These are phyloP conservation scores for Xestia ashworthii DNA, from an alignment of 2,888 invertebrate species.

Conservation along the genomic window DNA sequence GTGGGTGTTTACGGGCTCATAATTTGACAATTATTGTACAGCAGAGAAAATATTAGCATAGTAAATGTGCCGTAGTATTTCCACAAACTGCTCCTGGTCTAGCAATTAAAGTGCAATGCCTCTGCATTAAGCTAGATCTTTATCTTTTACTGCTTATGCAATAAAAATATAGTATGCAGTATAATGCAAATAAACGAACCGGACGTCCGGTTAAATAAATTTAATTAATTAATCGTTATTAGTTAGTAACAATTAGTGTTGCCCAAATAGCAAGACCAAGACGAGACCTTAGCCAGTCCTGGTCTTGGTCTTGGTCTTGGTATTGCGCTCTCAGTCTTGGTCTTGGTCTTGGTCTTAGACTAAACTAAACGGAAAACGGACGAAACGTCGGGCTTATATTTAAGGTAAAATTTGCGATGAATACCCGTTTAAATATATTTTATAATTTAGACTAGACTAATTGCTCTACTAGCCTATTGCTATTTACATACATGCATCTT, in stretches of 20 bases:
- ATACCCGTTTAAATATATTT: too few relatives aligned
- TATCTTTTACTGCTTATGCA: conserved; percentile 39
- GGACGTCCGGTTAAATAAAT: conserved; percentile 11
- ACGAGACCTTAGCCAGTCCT: too few relatives aligned
- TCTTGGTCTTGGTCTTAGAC: too few relatives aligned
- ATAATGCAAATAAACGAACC: conserved; percentile 24
- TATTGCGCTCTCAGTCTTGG: too few relatives aligned
- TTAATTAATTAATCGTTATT: conserved; percentile 5
- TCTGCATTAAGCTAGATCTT: conserved; percentile 34
- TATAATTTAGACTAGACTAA: too few relatives aligned
- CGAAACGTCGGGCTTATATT: too few relatives aligned
- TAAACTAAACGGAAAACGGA: too few relatives aligned
- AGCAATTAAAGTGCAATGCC: conserved; percentile 29
- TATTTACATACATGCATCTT: too few relatives aligned
- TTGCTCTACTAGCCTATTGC: too few relatives aligned
- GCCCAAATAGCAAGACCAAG: too few relatives aligned
- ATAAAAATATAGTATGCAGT: conserved; percentile 34
- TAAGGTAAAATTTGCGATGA: too few relatives aligned
- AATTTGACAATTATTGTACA: conserved; percentile 26
- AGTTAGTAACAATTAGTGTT: not conserved
- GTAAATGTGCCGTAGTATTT: not conserved
- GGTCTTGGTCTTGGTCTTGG: too few relatives aligned
- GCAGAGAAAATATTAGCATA: conserved; percentile 18
- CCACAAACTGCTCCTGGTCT: conserved; percentile 6
- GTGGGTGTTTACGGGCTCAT: conserved; percentile 21